Base-by-base conservation (phyloP, 2,888 invertebrate species). In the Mythimna vitellina region DNA sequence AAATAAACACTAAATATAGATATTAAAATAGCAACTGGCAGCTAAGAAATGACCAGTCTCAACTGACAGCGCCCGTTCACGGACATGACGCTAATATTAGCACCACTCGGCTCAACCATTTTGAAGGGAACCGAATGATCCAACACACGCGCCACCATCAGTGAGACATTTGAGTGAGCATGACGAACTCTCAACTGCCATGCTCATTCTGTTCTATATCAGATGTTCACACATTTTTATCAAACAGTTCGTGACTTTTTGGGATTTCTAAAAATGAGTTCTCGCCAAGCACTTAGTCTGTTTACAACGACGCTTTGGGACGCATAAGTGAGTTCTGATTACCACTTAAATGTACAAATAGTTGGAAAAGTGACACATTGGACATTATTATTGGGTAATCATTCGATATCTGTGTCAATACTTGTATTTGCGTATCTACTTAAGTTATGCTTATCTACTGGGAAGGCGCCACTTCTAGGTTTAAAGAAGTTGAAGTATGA, bases 211-310 rank as follows among this genome's bases (percentile, higher is more conserved):
- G 29, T 29, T 29, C 29, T 29, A 29, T 38, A 38, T 38, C 10
- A 8, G 14, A 42, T 42, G 4, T 12, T 42, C 3, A 20, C 49
- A 0, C 12, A n/a, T n/a, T 25, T 12, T 65, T 76, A 80, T 78
- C 78, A 22, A 35, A 22, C 5, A 9, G 76, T 80, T 63, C 78
- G 78, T 78, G 78, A 80, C 78, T 51, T 75, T 75, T 75, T 25
- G 25, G 12, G 29, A n/a, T 20, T 70, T 70, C 9, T 17, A n/a
- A 3, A 6, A 62, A 46, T 58, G 8, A 57, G 4, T 12, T 53
- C 46, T 12, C 7, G 53, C 1, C 22, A 22, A 14, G 35, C 76
- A 77, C 78, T 78, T 76, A 58, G 1, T 3, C 0, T 8, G 12
- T 53, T 22, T 17, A 77, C 69, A 78, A 75, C 12, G 65, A 60